These are phyloP conservation scores for Pseudolaguvia tuberculata DNA, from an alignment of 2,113 vertebrate species.

Conservation along the genomic window DNA sequence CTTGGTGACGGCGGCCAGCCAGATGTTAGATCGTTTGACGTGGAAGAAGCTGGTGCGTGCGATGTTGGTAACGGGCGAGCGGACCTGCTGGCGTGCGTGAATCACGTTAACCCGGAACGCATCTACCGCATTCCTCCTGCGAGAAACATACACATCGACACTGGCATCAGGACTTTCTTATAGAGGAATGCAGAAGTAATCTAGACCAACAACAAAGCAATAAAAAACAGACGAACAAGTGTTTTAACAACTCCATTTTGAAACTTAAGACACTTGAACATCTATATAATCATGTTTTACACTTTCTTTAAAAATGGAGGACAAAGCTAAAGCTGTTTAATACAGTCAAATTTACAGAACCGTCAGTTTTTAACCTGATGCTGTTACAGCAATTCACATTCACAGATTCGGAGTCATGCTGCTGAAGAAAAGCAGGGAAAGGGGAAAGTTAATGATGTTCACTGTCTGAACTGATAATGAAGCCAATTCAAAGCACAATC, in stretches of 20 bases:
- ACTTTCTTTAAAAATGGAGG: background rate
- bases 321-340: background rate
- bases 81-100: constrained; percentile 96
- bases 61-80: constrained; percentile 97
- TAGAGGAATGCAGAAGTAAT: background rate
- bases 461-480: background rate
- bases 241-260: background rate
- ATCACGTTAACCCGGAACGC: constrained; percentile 99
- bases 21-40: constrained; percentile 98
- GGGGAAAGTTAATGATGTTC: background rate
- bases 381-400: background rate
- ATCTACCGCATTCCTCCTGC: constrained; percentile 93
- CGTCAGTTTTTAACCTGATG: background rate
- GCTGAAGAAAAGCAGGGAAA: background rate
- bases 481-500: background rate
- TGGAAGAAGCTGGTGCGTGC: constrained; percentile 99
- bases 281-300: background rate
- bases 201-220: background rate
- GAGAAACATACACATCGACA: background rate
- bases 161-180: background rate
- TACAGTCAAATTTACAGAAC: background rate
- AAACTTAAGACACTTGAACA: background rate
- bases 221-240: background rate
- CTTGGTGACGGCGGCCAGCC: constrained; percentile 98
- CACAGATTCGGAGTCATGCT: background rate